Conservation (phyloP, 1,140 invertebrate genomes). For the Alviniconcha marisindica region DNA sequence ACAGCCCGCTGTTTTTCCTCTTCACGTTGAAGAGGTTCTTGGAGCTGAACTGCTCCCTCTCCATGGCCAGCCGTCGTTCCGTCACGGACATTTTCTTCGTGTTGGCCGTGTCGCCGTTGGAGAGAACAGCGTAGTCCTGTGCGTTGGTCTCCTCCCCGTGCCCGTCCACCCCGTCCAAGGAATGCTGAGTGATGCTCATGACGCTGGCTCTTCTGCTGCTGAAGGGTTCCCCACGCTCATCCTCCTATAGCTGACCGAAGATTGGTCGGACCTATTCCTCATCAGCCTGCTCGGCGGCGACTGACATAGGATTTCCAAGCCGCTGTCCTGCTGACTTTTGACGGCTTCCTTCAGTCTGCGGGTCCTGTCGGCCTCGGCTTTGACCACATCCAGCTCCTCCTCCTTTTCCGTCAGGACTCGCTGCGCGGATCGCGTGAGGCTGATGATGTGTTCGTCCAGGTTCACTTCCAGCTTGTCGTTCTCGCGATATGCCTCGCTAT, state of each 20-base stretch:
- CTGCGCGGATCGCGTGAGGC: not conserved
- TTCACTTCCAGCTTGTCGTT: slow-evolving; percentile 29
- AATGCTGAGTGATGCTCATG: not conserved
- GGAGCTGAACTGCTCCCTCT: slow-evolving; percentile 29
- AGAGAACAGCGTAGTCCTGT: not conserved
- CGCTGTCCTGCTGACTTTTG: not conserved
- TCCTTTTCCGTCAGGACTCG: not conserved
- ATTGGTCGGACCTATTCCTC: not conserved
- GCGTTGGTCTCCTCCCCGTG: not conserved
- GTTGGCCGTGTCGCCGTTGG: not conserved
- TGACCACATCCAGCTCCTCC: slow-evolving; percentile 23
- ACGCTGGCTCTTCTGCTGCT: not conserved
- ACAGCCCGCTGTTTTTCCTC: not conserved
- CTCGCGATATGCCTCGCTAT: slow-evolving; percentile 30
- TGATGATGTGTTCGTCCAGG: slow-evolving; percentile 21
- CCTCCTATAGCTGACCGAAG: not conserved
- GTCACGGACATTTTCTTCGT: not conserved
- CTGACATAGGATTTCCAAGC: not conserved
- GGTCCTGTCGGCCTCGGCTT: slow-evolving; percentile 22
- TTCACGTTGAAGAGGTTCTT: slow-evolving; percentile 34
- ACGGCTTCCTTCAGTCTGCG: slow-evolving; percentile 27
- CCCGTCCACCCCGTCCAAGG: not conserved
- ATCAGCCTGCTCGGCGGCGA: not conserved
- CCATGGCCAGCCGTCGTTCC: slow-evolving; percentile 30
- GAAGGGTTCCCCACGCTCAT: not conserved